Evolutionary conservation across 2,888 invertebrate genomes (phyloP).

Genomic region (Andricus quercusramuli): DNA sequence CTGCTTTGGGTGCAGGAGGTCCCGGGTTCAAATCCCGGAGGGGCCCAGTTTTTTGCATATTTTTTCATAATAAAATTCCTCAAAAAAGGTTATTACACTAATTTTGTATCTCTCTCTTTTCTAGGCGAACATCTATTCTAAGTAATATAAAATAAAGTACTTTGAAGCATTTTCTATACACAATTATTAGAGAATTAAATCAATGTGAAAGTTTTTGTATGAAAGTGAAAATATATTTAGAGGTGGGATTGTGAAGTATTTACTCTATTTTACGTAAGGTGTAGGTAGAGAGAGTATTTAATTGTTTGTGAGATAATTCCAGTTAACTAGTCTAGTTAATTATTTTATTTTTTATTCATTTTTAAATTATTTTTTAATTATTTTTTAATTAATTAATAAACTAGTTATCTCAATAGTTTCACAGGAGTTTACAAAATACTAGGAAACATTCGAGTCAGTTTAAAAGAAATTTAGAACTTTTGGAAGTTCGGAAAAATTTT

Average conservation of each 20-base stretch:
- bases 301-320: not conserved
- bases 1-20: slow-evolving; percentile 80
- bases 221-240: not conserved
- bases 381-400: too few relatives aligned
- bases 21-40: slow-evolving; percentile 80
- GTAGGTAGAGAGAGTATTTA: not conserved
- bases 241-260: not conserved
- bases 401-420: too few relatives aligned
- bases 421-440: too few relatives aligned
- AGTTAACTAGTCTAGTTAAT: not conserved
- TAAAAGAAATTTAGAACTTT: too few relatives aligned
- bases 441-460: too few relatives aligned
- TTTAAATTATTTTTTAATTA: too few relatives aligned
- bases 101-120: not conserved
- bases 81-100: not conserved
- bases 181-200: not conserved
- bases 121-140: not conserved
- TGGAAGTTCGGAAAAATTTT: too few relatives aligned
- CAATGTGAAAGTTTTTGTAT: not conserved
- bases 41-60: slow-evolving; percentile 72
- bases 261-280: not conserved
- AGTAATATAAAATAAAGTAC: not conserved
- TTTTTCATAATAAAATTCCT: slow-evolving; percentile 30
- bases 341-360: too few relatives aligned
- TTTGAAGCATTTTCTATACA: not conserved